A percentile compares a stretch with the other conserved stretches of the same genome.
phyloP scores from a whole-genome alignment of 2,113 vertebrate species.

The Microcebus ravelobensis region DNA sequence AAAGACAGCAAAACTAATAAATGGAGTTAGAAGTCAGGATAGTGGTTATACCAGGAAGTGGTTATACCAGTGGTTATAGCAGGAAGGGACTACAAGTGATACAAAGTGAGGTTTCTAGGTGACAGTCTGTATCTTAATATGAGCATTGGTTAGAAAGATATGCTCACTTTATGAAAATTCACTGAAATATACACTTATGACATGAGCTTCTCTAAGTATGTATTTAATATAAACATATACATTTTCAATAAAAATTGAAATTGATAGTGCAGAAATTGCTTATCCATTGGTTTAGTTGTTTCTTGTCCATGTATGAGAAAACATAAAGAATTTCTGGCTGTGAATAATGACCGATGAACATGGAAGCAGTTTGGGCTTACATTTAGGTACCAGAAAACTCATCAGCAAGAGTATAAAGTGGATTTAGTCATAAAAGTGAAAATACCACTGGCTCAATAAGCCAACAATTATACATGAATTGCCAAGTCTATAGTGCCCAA shows the following conservation, averaged over 20 bases:
- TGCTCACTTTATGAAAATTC: not conserved
- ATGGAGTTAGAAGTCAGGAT: not conserved
- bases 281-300: constrained; percentile 22
- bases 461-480: constrained; percentile 59
- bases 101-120: not conserved
- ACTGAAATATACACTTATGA: not conserved
- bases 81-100: not conserved
- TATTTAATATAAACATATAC: not conserved
- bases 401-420: constrained; percentile 61
- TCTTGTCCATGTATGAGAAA: constrained; percentile 52
- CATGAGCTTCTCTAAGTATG: not conserved
- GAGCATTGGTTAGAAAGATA: not conserved
- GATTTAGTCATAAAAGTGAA: constrained; percentile 62
- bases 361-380: constrained; percentile 45
- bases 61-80: not conserved
- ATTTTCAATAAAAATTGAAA: constrained; percentile 38
- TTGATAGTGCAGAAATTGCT: not conserved
- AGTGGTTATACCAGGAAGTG: not conserved
- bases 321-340: constrained; percentile 46
- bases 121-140: not conserved
- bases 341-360: constrained; percentile 50
- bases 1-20: constrained; percentile 3
- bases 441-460: constrained; percentile 58
- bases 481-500: constrained; percentile 51
- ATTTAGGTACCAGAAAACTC: constrained; percentile 66